Evolutionary conservation across 2,888 invertebrate genomes (phyloP), one percentile per base, ranked within the genome.

Genomic region (Melipona bicolor): DNA sequence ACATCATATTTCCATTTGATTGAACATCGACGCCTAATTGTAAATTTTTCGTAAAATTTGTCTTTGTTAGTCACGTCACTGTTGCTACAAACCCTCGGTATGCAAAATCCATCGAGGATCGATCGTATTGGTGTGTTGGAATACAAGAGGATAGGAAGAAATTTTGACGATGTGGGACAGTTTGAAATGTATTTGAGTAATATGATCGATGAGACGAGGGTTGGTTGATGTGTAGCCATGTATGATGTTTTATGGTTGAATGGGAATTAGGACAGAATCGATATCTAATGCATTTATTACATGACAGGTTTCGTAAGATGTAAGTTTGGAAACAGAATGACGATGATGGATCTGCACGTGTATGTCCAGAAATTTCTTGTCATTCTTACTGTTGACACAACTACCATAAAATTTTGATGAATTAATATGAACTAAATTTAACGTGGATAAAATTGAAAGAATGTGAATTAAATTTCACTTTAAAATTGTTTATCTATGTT

Each of bases 161-260:
- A 49, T 56, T 49, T 56, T 27, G 27, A 43, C 27, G 69, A 50
- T 74, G 27, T n/a, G 27, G 19, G 50, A 77, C 64, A 65, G 50
- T 36, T 52, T 36, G n/a, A n/a, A 19, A 21, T 36, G 36, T 61
- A 50, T 61, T 77, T 61, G 70, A 52, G 50, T 19, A 24, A 19
- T 15, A 50, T 77, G 77, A 77, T 77, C 27, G 77, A 77, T 61
- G 36, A 36, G 24, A 19, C 27, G 3, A 62, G 24, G 50, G 70
- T n/a, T 21, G 56, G 54, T 24, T 24, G 17, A 19, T 76, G 61
- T 69, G 15, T 59, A 19, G 49, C 19, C 17, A 50, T 24, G 59
- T 59, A 61, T 76, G 24, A 21, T 62, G 3, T 50, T 61, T 76
- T n/a, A 32, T 27, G 36, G 49, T 64, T 36, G 27, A 36, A 49